Conservation (phyloP, 2,888 invertebrate genomes). For the Xestia sexstrigata region DNA sequence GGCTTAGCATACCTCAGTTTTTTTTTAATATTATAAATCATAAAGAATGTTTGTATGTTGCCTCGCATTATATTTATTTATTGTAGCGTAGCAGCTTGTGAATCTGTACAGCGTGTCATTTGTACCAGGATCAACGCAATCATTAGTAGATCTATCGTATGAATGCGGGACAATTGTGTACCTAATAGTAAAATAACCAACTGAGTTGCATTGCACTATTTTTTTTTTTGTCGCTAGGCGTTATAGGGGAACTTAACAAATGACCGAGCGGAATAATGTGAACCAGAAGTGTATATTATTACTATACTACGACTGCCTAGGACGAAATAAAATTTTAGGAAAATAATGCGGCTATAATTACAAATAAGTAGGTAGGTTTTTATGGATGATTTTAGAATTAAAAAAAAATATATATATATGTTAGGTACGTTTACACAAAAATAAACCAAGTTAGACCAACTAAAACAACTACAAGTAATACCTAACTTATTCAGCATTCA, state of each 20-base stretch:
- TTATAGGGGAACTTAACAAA: constrained; percentile 13
- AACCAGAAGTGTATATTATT: too few species aligned
- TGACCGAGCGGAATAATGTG: neutral
- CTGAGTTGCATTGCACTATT: constrained; percentile 1
- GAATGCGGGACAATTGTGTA: constrained; percentile 39
- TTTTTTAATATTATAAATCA: too few species aligned
- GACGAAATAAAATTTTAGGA: neutral
- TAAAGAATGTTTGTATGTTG: neutral
- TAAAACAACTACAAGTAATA: neutral
- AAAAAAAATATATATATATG: too few species aligned
- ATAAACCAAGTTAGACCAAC: neutral
- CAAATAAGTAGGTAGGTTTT: neutral
- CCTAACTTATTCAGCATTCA: neutral
- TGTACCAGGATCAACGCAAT: neutral
- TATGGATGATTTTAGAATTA: neutral
- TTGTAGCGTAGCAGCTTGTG: neutral
- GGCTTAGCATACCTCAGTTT: neutral
- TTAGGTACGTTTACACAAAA: too few species aligned
- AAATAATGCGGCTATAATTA: neutral
- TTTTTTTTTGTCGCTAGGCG: constrained; percentile 10
- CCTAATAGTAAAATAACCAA: neutral
- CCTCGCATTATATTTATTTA: neutral
- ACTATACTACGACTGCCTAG: neutral
- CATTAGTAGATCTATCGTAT: neutral
- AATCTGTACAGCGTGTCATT: neutral